Percentiles rank a stretch among this genome's conserved stretches.
These are phyloP conservation scores for Caenorhabditis afra DNA, from an alignment of 2,888 invertebrate genomes.

Conservation along the genomic window DNA sequence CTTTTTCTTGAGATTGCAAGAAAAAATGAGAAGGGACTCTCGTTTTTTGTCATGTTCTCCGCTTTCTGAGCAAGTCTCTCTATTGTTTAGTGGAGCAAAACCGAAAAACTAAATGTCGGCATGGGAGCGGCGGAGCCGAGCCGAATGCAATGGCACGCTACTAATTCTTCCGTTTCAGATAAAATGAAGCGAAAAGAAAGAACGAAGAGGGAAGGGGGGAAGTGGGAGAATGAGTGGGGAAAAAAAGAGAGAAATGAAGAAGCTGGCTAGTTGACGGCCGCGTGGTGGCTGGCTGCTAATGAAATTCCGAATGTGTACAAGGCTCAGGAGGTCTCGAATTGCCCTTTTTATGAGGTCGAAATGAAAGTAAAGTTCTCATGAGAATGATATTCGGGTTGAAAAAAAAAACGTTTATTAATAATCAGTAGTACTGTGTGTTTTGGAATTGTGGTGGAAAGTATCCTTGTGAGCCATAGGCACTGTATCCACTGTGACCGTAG, in stretches of 20 bases:
- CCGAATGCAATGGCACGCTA: slow-evolving; percentile 11
- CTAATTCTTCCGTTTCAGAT: slow-evolving; percentile 53
- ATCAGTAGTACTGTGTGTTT: slow-evolving; percentile 30
- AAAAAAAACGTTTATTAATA: no score
- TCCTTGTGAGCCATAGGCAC: slow-evolving; percentile 62
- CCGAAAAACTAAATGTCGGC: slow-evolving; percentile 13
- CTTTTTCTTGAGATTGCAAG: neutral
- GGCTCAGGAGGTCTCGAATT: slow-evolving; percentile 17
- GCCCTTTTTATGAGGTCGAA: slow-evolving; percentile 12
- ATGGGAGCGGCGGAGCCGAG: no score
- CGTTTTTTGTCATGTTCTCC: slow-evolving; percentile 6
- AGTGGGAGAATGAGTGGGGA: neutral
- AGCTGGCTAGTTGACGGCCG: slow-evolving; percentile 6
- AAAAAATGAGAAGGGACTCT: neutral
- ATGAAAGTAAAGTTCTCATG: neutral
- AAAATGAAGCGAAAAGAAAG: slow-evolving; percentile 39
- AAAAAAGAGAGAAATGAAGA: slow-evolving; percentile 6
- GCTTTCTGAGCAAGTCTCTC: neutral
- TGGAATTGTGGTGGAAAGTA: slow-evolving; percentile 62
- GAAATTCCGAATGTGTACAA: slow-evolving; percentile 21
- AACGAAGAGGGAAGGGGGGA: neutral
- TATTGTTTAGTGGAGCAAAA: slow-evolving; percentile 20
- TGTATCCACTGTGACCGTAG: slow-evolving; percentile 66
- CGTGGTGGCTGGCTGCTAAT: slow-evolving; percentile 29
- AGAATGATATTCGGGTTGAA: no score